These are phyloP conservation scores for Leptopilina boulardi DNA, from an alignment of 1,140 invertebrate species.

Conservation along the genomic window DNA sequence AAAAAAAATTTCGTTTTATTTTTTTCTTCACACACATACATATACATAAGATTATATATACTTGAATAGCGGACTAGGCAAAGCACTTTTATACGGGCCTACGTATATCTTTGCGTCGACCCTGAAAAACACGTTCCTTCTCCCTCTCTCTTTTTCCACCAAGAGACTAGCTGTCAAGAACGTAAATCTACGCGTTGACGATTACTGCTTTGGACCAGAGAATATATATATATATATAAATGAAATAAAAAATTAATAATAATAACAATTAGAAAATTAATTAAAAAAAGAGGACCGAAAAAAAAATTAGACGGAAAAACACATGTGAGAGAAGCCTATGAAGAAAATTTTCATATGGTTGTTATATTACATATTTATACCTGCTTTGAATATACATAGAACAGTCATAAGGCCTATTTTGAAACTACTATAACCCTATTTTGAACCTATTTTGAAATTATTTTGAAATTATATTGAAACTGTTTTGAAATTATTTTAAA, in stretches of 20 bases:
- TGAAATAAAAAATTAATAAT: conserved; percentile 42
- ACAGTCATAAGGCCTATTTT: too few relatives aligned
- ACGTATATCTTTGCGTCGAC: conserved; percentile 53
- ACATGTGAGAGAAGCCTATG: too few relatives aligned
- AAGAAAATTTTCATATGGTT: too few relatives aligned
- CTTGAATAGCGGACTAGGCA: conserved; percentile 50
- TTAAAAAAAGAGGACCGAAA: too few relatives aligned
- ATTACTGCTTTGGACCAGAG: conserved; percentile 48
- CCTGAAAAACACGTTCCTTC: conserved; percentile 60
- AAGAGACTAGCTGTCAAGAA: conserved; percentile 59
- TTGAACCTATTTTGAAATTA: too few relatives aligned
- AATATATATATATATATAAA: conserved; percentile 5
- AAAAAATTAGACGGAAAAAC: too few relatives aligned
- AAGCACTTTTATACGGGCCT: conserved; percentile 56
- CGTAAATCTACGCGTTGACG: conserved; percentile 61
- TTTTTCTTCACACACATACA: conserved; percentile 37
- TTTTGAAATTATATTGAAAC: too few relatives aligned
- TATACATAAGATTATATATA: background rate
- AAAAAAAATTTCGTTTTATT: conserved; percentile 45
- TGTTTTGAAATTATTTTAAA: too few relatives aligned
- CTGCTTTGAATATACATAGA: too few relatives aligned
- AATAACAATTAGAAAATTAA: too few relatives aligned
- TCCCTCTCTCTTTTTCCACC: conserved; percentile 49
- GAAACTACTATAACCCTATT: too few relatives aligned
- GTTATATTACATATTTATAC: too few relatives aligned